Evolutionary conservation across 2,797 vertebrate species (phyloP), one percentile per base, ranked within the genome.

Genomic region (Myotis daubentonii): DNA sequence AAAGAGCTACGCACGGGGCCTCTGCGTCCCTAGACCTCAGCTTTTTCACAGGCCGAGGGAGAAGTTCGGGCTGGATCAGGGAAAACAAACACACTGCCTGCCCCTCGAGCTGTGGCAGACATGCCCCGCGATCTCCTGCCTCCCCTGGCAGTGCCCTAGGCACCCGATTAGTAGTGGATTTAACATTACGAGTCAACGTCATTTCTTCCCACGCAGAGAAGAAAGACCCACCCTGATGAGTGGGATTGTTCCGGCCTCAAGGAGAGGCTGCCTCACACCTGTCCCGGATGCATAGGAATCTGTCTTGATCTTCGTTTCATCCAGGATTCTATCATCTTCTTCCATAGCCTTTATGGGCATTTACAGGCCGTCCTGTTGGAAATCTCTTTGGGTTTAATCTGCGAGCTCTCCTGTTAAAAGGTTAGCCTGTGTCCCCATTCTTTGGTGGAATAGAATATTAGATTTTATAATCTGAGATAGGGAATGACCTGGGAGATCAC

Each of bases 291-390:
- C 6, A 6, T 3, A 78, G 53, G 33, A 71, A 30, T 49, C 65
- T 10, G 7, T 55, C 25, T 17, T 4, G 17, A 65, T 85, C 49
- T 30, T 74, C 10, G 44, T 94, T 92, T 94, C 57, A 53, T 74
- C n/a, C 13, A 60, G 65, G 33, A 23, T 89, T 76, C 49, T 95
- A 33, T 71, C 65, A 53, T 84, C 44, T 41, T 91, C 94, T 88
- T 78, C 66, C 53, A 53, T 70, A 66, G 68, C 36, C 68, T 79
- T 91, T 60, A 23, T 57, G 51, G 82, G 28, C 22, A 6, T 85
- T 89, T 89, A 57, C 7, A 91, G n/a, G 23, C 22, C 15, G 60
- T 94, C 13, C 74, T 38, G 5, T 25, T 72, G 53, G 53, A n/a
- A 91, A 80, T 17, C 74, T 30, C 71, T 83, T 68, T 62, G 85